Base-by-base conservation (phyloP, 1,140 invertebrate genomes). In the Brachionus rubens region DNA sequence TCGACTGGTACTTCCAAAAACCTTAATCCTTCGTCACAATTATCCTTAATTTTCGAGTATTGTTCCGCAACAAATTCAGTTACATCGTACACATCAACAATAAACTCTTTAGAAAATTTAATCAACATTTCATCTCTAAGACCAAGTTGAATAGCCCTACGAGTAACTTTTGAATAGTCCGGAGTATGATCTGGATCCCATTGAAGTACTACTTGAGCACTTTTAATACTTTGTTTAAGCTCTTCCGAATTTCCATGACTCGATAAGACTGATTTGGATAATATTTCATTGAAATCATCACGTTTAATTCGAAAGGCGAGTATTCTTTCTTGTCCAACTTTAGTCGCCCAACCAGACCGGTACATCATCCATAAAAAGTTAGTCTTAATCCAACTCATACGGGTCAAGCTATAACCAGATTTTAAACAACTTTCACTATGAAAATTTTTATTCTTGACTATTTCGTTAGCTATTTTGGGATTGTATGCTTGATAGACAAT, bases 291-390 rank as follows among this genome's bases (percentile, higher is more conserved):
- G 77, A 83, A 82, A 1, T 79, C 80, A 21, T 78, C 28, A 26
- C 78, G 43, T 7, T 77, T 79, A 26, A 84, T 78, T 33, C 62
- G 68, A 6, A 84, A 78, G 3, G 83, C 83, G 24, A 84, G 75
- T 4, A 84, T 80, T 41, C 79, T 54, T 54, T 83, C 79, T 76
- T 83, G 82, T 19, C 81, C 80, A 1, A 19, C 1, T 77, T 83
- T 83, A 7, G 77, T 79, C 1, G 80, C 82, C 83, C 83, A 84
- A 0, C 80, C 82, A 72, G 81, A 81, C 24, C 82, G 79, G 65
- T 81, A 83, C 81, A 83, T 84, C 82, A 84, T 83, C 82, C 82
- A 84, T 41, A 84, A 72, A 78, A 84, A 84, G 77, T 81, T 83
- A 7, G 83, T 81, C 67, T 84, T 84, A 19, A 84, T 80, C 83